Evolutionary conservation across 2,888 invertebrate genomes (phyloP).

Genomic region (Blomia tropicalis): DNA sequence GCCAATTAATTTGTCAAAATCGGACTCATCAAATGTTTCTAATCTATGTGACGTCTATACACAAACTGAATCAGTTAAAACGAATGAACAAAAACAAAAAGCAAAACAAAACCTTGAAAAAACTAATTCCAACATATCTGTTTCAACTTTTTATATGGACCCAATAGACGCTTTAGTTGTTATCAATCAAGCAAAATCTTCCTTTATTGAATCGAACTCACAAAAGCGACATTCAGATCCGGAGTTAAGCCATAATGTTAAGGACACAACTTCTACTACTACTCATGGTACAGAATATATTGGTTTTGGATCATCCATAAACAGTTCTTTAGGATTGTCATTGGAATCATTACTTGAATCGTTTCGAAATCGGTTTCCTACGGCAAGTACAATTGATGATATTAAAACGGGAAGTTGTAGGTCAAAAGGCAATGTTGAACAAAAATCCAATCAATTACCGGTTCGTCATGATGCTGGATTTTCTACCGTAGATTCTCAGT

Average conservation of each 20-base stretch:
- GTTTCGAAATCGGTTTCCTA: neutral
- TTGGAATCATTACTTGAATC: neutral
- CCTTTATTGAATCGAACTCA: too few species aligned
- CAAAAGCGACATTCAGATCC: neutral
- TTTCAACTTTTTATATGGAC: slow-evolving; percentile 62
- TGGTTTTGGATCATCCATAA: neutral
- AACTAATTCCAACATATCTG: neutral
- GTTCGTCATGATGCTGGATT: neutral
- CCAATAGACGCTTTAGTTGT: slow-evolving; percentile 57
- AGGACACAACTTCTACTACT: neutral
- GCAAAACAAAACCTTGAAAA: neutral
- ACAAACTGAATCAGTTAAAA: neutral
- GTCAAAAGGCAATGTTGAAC: neutral
- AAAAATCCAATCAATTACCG: neutral
- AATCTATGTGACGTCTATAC: neutral
- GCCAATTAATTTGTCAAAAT: too few species aligned
- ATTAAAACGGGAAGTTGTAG: neutral
- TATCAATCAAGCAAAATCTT: neutral
- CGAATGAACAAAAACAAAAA: neutral
- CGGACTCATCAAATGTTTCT: too few species aligned
- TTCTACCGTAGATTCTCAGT: neutral
- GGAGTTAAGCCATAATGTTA: neutral
- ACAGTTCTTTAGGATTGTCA: neutral
- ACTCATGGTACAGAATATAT: neutral
- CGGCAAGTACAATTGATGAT: neutral